Conservation (phyloP, 2,797 vertebrate species). For the Pantherophis alleghaniensis region DNA sequence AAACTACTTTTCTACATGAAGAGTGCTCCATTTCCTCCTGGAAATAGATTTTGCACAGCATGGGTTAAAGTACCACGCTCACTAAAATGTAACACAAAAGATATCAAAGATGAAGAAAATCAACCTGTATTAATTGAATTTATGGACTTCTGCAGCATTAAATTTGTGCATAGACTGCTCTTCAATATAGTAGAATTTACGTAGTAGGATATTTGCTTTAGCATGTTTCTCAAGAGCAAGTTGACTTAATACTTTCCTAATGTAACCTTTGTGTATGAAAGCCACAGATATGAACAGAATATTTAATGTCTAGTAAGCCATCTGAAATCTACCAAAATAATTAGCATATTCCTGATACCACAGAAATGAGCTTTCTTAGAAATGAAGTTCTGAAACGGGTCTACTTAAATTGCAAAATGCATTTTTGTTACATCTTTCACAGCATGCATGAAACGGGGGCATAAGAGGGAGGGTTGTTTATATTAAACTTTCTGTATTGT, state of each 20-base stretch:
- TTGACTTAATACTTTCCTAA: background rate
- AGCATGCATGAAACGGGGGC: background rate
- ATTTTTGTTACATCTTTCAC: constrained; percentile 10
- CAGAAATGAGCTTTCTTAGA: background rate
- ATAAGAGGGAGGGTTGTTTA: background rate
- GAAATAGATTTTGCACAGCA: background rate
- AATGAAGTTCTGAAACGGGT: background rate
- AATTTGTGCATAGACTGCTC: background rate
- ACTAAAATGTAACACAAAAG: background rate
- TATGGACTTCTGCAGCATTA: background rate
- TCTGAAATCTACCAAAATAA: background rate
- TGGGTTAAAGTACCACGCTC: background rate
- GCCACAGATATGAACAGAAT: background rate
- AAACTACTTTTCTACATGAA: background rate
- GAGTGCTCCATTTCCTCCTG: background rate
- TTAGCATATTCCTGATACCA: background rate
- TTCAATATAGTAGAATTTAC: background rate
- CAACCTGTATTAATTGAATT: background rate
- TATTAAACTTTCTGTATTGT: constrained; percentile 13
- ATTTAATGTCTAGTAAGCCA: background rate
- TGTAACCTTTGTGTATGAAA: background rate
- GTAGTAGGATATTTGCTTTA: background rate
- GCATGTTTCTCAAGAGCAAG: background rate
- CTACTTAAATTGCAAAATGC: background rate
- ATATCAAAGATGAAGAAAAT: background rate